Evolutionary conservation across 2,888 invertebrate species (phyloP).

Genomic region (Ichneumon xanthorius): DNA sequence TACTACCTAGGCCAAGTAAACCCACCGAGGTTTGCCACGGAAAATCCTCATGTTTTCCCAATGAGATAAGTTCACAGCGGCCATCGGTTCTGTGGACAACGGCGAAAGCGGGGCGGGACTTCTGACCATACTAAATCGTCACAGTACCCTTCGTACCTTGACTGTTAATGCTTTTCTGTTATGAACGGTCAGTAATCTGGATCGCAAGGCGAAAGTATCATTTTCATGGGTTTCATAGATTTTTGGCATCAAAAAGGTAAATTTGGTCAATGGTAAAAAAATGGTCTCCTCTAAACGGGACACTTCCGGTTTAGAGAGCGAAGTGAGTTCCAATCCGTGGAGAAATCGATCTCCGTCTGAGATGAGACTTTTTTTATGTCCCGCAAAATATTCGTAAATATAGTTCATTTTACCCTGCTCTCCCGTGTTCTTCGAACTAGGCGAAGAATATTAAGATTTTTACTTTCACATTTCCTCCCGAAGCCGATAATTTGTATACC

Average conservation of each 20-base stretch:
- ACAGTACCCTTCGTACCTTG: not conserved
- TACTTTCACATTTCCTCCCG: not conserved
- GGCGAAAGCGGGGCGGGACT: not conserved
- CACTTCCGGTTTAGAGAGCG: not conserved
- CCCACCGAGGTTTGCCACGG: conserved; percentile 35
- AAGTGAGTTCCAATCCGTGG: no score
- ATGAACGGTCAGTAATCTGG: not conserved
- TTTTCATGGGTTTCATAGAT: not conserved
- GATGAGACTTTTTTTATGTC: not conserved
- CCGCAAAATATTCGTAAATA: not conserved
- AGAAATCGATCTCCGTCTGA: not conserved
- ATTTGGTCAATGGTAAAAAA: not conserved
- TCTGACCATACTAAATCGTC: not conserved
- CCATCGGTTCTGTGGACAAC: conserved; percentile 5
- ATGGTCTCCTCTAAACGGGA: no score
- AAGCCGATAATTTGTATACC: not conserved
- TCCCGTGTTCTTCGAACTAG: not conserved
- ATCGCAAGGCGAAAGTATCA: not conserved
- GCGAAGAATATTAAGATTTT: not conserved
- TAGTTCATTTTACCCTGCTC: not conserved
- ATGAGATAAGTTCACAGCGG: conserved; percentile 50
- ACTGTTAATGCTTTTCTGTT: not conserved
- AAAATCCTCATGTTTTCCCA: conserved; percentile 64
- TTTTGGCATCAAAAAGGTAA: not conserved
- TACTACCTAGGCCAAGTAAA: conserved; percentile 31